Evolutionary conservation across 2,888 invertebrate species (phyloP).

Genomic region (Melinaea marsaeus): DNA sequence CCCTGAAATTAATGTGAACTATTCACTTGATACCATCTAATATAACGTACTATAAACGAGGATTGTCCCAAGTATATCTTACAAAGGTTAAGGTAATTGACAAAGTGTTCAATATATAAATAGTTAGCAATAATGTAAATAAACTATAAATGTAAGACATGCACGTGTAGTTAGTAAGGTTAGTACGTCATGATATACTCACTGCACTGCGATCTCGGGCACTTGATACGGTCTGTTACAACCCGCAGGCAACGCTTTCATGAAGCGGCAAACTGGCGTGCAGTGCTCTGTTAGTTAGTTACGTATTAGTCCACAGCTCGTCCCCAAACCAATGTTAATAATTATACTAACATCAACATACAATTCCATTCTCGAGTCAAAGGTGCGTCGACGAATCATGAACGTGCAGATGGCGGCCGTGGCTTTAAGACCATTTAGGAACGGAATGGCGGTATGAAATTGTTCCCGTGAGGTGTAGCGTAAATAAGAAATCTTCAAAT

Average conservation of each 20-base stretch:
- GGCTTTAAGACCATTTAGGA: too few relatives aligned
- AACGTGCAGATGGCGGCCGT: too few relatives aligned
- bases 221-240: conserved; percentile 65
- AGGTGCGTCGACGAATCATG: too few relatives aligned
- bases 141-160: background rate
- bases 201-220: conserved; percentile 73
- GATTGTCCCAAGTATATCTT: too few relatives aligned
- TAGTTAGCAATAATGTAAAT: background rate
- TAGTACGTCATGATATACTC: conserved; percentile 46
- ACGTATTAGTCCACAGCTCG: conserved; percentile 31
- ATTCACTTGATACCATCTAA: background rate
- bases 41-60: too few relatives aligned
- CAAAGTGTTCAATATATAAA: too few relatives aligned
- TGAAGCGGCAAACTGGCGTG: conserved; percentile 76
- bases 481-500: too few relatives aligned
- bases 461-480: too few relatives aligned
- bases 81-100: too few relatives aligned
- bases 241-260: conserved; percentile 66
- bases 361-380: too few relatives aligned
- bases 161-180: conserved; percentile 10
- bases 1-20: conserved; percentile 65
- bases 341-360: too few relatives aligned
- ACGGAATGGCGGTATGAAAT: too few relatives aligned
- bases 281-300: conserved; percentile 74
- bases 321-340: background rate